Evolutionary conservation across 2,797 vertebrate genomes (phyloP).

Genomic region (Sparus aurata): DNA sequence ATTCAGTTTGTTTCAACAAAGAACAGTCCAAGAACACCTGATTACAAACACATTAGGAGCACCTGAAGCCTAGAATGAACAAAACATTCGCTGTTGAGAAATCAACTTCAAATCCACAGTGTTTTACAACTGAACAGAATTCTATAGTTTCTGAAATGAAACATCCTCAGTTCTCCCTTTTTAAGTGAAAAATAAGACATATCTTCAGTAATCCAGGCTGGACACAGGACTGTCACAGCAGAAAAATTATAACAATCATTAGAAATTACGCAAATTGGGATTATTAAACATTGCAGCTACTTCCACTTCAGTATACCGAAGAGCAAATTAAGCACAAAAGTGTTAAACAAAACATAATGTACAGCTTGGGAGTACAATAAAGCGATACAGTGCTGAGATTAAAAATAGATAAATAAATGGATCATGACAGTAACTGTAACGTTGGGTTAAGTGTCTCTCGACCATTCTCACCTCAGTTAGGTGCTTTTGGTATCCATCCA

Average conservation of each 20-base stretch:
- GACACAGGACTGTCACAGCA: background rate
- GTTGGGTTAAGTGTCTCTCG: too few relatives aligned
- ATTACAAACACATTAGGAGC: constrained; percentile 25
- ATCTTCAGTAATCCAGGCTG: background rate
- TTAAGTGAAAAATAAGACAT: background rate
- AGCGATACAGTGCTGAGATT: background rate
- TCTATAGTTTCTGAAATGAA: background rate
- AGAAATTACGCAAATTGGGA: background rate
- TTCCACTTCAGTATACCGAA: background rate
- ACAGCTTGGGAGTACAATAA: background rate
- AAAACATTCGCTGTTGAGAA: background rate
- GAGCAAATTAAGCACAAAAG: background rate
- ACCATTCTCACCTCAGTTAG: too few relatives aligned
- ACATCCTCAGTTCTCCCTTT: background rate
- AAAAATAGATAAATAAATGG: background rate
- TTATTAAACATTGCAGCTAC: background rate
- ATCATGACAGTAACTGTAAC: too few relatives aligned
- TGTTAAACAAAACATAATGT: background rate
- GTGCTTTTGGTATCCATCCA: too few relatives aligned
- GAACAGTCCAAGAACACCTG: constrained; percentile 15
- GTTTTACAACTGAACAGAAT: background rate
- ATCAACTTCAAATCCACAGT: background rate
- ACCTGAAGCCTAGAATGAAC: constrained; percentile 16
- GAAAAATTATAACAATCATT: background rate
- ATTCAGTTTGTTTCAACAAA: constrained; percentile 5